A percentile compares a stretch with the other conserved stretches of the same genome.
Evolutionary conservation across 2,888 invertebrate genomes (phyloP).

Genomic region (Itoplectis maculator): DNA sequence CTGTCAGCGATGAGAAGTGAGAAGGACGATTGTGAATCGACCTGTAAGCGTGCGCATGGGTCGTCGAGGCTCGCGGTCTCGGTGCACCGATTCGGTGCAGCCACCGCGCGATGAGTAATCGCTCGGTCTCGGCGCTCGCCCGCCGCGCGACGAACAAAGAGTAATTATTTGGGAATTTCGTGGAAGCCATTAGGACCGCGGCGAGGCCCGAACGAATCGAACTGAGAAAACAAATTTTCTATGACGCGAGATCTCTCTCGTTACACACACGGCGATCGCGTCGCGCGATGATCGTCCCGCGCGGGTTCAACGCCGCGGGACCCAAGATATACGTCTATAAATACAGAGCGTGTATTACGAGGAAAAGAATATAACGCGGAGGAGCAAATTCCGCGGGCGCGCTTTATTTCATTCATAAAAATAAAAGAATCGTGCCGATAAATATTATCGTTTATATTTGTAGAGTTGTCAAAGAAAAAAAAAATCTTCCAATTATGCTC

Average conservation of each 20-base stretch:
- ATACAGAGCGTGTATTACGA: background rate
- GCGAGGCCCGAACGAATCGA: constrained; percentile 47
- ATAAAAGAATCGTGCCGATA: background rate
- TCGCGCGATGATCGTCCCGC: background rate
- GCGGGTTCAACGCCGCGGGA: background rate
- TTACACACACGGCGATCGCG: too few species aligned
- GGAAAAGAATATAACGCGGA: constrained; percentile 6
- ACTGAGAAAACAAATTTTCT: constrained; percentile 62
- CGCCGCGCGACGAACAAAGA: constrained; percentile 67
- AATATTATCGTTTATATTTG: background rate
- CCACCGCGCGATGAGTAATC: constrained; percentile 69
- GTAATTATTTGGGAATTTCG: constrained; percentile 70
- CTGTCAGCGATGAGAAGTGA: background rate
- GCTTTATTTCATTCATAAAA: constrained; percentile 36
- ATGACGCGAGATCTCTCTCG: too few species aligned
- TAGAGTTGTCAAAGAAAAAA: background rate
- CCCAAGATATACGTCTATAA: background rate
- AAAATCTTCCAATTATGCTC: constrained; percentile 24
- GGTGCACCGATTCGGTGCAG: constrained; percentile 65
- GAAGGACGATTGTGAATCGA: background rate
- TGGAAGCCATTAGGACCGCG: constrained; percentile 67
- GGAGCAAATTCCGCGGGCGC: background rate
- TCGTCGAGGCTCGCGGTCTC: constrained; percentile 23
- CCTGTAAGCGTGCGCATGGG: background rate
- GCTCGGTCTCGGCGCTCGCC: constrained; percentile 68